Evolutionary conservation across 2,797 vertebrate species (phyloP).

Genomic region (Clarias platycephalus): DNA sequence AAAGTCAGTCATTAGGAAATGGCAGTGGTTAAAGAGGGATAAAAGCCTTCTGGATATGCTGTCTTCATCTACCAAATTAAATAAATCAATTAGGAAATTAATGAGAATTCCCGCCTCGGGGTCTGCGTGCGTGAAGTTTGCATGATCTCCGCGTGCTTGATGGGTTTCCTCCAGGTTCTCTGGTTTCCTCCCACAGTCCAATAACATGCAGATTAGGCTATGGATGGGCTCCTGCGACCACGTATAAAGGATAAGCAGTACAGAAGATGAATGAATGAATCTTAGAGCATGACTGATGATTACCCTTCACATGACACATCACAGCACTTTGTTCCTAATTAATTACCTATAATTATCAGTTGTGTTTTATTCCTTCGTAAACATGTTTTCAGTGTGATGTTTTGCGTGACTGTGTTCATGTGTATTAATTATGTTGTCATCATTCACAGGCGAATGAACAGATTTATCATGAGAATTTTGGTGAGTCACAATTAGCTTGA

Average conservation of each 20-base stretch:
- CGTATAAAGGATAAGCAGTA: too few species aligned
- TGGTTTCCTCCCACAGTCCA: too few species aligned
- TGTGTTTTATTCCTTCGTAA: background rate
- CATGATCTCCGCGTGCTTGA: too few species aligned
- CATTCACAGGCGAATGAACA: slow-evolving; percentile 84
- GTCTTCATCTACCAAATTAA: too few species aligned
- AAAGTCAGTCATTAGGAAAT: background rate
- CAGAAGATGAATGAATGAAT: background rate
- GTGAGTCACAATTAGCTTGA: slow-evolving; percentile 65
- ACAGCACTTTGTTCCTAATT: background rate
- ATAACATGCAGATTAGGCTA: too few species aligned
- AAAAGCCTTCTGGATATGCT: background rate
- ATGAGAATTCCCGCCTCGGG: background rate
- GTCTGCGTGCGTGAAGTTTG: too few species aligned
- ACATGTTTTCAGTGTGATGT: slow-evolving; percentile 12
- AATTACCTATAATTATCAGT: background rate
- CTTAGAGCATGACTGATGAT: background rate
- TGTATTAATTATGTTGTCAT: slow-evolving; percentile 35
- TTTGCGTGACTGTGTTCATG: too few species aligned
- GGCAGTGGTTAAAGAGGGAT: background rate
- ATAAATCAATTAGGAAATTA: background rate
- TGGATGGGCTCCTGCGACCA: too few species aligned
- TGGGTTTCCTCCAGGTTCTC: too few species aligned
- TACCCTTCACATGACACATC: background rate
- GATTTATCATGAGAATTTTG: slow-evolving; percentile 76